Evolutionary conservation across 2,888 invertebrate species (phyloP).

Genomic region (Synanthedon andrenaeformis): DNA sequence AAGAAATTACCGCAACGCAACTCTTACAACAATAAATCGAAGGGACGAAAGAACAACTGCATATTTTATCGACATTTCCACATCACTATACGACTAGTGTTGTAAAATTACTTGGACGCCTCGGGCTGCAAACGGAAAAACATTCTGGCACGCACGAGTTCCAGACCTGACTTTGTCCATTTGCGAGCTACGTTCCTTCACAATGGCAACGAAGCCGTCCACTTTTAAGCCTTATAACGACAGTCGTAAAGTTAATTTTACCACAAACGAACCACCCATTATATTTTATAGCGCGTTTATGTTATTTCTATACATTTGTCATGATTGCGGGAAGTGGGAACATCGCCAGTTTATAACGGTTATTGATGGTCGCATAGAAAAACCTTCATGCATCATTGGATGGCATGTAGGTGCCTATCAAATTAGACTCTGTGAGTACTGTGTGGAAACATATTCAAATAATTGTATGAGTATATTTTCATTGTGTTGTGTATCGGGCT

Average conservation of each 20-base stretch:
- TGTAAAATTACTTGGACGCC: background rate
- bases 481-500: no score
- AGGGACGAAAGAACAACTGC: constrained; percentile 10
- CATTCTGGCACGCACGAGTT: constrained; percentile 22
- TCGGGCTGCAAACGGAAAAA: background rate
- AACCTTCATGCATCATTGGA: background rate
- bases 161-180: constrained; percentile 18
- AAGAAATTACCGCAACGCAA: constrained; percentile 9
- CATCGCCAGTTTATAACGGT: constrained; percentile 14
- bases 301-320: constrained; percentile 2
- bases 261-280: background rate
- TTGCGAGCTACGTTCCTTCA: constrained; percentile 11
- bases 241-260: no score
- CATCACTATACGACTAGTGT: constrained; percentile 17
- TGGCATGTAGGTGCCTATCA: background rate
- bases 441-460: no score
- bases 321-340: constrained; percentile 12
- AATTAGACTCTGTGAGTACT: no score
- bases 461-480: no score
- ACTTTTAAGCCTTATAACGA: no score
- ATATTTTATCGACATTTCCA: constrained; percentile 26
- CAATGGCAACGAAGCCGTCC: constrained; percentile 9
- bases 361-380: constrained; percentile 9
- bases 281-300: background rate
- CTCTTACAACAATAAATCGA: constrained; percentile 18